phyloP scores from a whole-genome alignment of 2,113 vertebrate genomes.

The Xenotilapia leptura region DNA sequence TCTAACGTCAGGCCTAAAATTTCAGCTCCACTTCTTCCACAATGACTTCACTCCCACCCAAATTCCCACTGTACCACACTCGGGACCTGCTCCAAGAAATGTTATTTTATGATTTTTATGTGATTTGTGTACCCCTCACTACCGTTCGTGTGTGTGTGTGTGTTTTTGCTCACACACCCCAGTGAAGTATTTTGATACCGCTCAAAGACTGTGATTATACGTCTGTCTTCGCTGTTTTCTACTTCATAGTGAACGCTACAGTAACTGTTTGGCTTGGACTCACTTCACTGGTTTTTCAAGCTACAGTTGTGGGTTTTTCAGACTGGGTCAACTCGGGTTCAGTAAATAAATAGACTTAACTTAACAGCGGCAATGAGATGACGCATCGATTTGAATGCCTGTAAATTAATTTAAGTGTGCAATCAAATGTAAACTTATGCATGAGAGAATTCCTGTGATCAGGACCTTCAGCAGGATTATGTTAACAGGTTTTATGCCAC shows the following conservation, averaged over 20 bases:
- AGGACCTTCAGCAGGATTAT: background rate
- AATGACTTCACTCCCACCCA: slow-evolving; percentile 56
- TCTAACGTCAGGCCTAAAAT: slow-evolving; percentile 54
- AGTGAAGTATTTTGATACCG: slow-evolving; percentile 17
- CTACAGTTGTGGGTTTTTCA: slow-evolving; percentile 45
- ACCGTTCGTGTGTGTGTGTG: background rate
- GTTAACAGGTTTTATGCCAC: background rate
- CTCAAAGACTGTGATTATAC: slow-evolving; percentile 42
- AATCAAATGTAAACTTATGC: slow-evolving; percentile 7
- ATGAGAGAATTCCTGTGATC: background rate
- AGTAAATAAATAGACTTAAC: slow-evolving; percentile 51
- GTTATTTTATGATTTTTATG: slow-evolving; percentile 1
- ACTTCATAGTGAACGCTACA: slow-evolving; percentile 20
- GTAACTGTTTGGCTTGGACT: slow-evolving; percentile 49
- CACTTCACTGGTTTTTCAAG: slow-evolving; percentile 41
- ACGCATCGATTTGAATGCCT: slow-evolving; percentile 6
- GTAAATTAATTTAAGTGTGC: slow-evolving; percentile 7
- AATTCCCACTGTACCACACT: slow-evolving; percentile 16
- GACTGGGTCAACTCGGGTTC: slow-evolving; percentile 49
- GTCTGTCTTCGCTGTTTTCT: slow-evolving; percentile 38
- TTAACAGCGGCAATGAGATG: slow-evolving; percentile 16
- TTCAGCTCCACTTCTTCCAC: slow-evolving; percentile 50
- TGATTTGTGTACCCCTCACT: slow-evolving; percentile 4
- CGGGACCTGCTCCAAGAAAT: background rate
- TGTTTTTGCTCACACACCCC: background rate